A percentile compares a stretch with the other conserved stretches of the same genome.
Evolutionary conservation across 2,797 vertebrate genomes (phyloP).

Genomic region (Notolabrus celidotus): DNA sequence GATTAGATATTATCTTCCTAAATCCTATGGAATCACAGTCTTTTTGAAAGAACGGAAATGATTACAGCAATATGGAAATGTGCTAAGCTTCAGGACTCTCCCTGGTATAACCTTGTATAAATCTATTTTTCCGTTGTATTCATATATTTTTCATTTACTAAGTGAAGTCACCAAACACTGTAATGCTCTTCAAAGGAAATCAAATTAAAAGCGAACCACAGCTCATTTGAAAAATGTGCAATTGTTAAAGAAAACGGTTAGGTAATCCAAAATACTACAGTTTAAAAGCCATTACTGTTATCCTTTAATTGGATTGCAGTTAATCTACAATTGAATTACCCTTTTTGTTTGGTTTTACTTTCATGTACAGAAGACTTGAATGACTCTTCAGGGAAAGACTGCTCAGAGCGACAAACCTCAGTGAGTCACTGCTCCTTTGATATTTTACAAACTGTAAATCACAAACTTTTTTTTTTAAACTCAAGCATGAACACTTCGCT

Average conservation of each 20-base stretch:
- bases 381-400: constrained; percentile 75
- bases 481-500: constrained; percentile 57
- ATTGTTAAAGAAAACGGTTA: constrained; percentile 76
- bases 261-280: constrained; percentile 81
- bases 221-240: constrained; percentile 81
- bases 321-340: constrained; percentile 83
- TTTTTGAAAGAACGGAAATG: constrained; percentile 80
- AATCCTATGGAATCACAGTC: constrained; percentile 88
- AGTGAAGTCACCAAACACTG: constrained; percentile 86
- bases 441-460: constrained; percentile 77
- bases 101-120: constrained; percentile 83
- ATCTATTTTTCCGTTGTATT: constrained; percentile 78
- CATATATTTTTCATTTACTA: constrained; percentile 78
- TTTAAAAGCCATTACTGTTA: constrained; percentile 83
- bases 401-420: constrained; percentile 36
- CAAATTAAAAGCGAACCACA: constrained; percentile 81
- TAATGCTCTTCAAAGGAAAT: constrained; percentile 78
- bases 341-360: constrained; percentile 77
- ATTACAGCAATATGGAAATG: constrained; percentile 87
- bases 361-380: constrained; percentile 79
- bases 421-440: constrained; percentile 53
- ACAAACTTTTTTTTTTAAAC: constrained; percentile 52
- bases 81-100: constrained; percentile 84
- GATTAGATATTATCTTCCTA: constrained; percentile 78
- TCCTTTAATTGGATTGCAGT: constrained; percentile 80